Evolutionary conservation across 1,140 invertebrate genomes (phyloP), one percentile per base, ranked within the genome.

Genomic region (Eueides isabella): DNA sequence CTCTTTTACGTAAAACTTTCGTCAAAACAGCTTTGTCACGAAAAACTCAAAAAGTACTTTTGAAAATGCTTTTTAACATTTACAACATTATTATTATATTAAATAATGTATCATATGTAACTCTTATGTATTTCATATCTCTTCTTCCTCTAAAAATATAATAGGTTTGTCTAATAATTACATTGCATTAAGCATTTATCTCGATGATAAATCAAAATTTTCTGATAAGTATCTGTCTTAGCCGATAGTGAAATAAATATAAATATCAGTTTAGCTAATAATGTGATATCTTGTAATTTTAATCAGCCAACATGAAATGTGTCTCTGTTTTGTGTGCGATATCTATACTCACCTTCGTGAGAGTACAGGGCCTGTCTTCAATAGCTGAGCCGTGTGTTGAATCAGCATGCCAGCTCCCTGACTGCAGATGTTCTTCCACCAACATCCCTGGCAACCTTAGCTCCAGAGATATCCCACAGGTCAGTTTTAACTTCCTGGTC

Each of bases 341-440:
- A 12, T 28, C 23, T 4, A 19, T 63, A 5, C 1, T 67, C n/a
- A 33, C 48, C 5, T 26, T 67, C 33, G 71, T 23, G 3, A 61
- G 61, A 29, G 61, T 55, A 23, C 28, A 28, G 28, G 61, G 30
- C 4, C 66, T 68, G 4, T 72, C 87, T 33, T 66, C 67, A 7
- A 67, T 81, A 28, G 87, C 87, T 28, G 74, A 83, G 28, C 63
- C 61, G 30, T 92, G 90, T 77, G 73, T 85, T 48, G 63, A 19
- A 33, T 78, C 80, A 23, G 38, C 38, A 19, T 92, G 90, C 66
- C 66, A 80, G 23, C 70, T 87, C 1, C 94, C 94, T 4, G 74
- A 90, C 41, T 95, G 94, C 72, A 91, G 91, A 74, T 95, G 95
- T 78, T 92, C 93, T 16, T 81, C 80, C 5, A 89, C 82, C 4